A percentile compares a stretch with the other conserved stretches of the same genome.
Evolutionary conservation across 2,797 vertebrate species (phyloP).

Genomic region (Betta splendens): DNA sequence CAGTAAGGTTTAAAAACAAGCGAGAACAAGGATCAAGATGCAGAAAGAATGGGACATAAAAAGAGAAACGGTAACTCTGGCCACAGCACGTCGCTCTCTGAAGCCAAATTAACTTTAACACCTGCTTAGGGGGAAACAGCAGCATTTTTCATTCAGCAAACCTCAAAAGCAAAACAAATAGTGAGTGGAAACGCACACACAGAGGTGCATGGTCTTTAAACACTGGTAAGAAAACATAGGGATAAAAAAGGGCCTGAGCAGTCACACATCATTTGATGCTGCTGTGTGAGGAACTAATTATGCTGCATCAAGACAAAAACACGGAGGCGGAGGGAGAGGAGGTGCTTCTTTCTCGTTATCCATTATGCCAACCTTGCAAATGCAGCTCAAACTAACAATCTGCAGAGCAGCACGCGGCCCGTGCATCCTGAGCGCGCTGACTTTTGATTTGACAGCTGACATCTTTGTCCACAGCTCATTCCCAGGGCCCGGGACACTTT

Average conservation of each 20-base stretch:
- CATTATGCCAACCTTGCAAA: conserved; percentile 44
- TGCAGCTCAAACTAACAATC: conserved; percentile 22
- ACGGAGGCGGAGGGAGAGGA: background rate
- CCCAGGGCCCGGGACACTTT: conserved; percentile 37
- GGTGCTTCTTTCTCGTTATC: conserved; percentile 33
- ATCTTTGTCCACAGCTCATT: conserved; percentile 50
- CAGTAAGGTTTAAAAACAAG: conserved; percentile 4
- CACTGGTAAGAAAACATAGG: conserved; percentile 18
- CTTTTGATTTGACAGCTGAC: conserved; percentile 49
- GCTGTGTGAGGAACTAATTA: conserved; percentile 43
- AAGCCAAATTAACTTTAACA: conserved; percentile 41
- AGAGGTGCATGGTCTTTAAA: conserved; percentile 5
- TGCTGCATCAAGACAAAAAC: conserved; percentile 25
- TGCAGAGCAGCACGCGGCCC: conserved; percentile 10
- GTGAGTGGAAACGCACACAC: background rate
- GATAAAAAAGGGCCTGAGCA: conserved; percentile 27
- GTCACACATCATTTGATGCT: conserved; percentile 46
- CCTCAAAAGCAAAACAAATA: conserved; percentile 19
- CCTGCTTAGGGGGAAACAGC: conserved; percentile 32
- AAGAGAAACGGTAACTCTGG: conserved; percentile 37
- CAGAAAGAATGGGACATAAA: background rate
- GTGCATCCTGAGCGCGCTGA: conserved; percentile 34
- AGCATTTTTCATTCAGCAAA: conserved; percentile 18
- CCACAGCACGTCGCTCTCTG: conserved; percentile 38
- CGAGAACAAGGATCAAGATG: background rate